Percentiles rank a stretch among this genome's conserved stretches.
Conservation (phyloP, 2,113 vertebrate species). For the Tinamus guttatus region DNA sequence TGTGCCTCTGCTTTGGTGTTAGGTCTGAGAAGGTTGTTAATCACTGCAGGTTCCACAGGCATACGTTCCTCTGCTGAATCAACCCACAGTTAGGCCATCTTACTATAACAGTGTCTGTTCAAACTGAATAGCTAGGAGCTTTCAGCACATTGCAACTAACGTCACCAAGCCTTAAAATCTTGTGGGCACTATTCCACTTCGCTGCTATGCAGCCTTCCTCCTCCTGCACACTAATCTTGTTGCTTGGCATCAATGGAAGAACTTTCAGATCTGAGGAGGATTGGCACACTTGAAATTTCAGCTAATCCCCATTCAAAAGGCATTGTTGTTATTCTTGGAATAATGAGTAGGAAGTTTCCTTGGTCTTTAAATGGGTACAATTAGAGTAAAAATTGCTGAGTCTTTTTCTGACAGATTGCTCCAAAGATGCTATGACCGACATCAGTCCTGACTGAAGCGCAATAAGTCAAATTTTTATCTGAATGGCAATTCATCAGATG, state of each 20-base stretch:
- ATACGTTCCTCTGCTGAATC: not conserved
- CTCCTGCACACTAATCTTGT: slow-evolving; percentile 26
- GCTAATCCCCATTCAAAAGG: slow-evolving; percentile 38
- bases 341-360: slow-evolving; percentile 40
- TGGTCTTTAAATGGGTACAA: slow-evolving; percentile 30
- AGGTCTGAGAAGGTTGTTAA: not conserved
- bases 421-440: not conserved
- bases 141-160: not conserved
- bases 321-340: slow-evolving; percentile 49
- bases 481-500: slow-evolving; percentile 19
- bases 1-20: not conserved
- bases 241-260: not conserved
- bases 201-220: not conserved
- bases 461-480: not conserved
- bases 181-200: not conserved
- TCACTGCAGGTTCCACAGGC: not conserved
- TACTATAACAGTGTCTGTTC: not conserved
- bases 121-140: not conserved
- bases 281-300: slow-evolving; percentile 39
- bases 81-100: not conserved
- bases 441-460: not conserved
- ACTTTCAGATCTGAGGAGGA: slow-evolving; percentile 33
- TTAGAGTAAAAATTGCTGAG: not conserved
- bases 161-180: not conserved
- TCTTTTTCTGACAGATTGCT: slow-evolving; percentile 14